Evolutionary conservation across 2,888 invertebrate species (phyloP).

Genomic region (Liposcelis brunnea): DNA sequence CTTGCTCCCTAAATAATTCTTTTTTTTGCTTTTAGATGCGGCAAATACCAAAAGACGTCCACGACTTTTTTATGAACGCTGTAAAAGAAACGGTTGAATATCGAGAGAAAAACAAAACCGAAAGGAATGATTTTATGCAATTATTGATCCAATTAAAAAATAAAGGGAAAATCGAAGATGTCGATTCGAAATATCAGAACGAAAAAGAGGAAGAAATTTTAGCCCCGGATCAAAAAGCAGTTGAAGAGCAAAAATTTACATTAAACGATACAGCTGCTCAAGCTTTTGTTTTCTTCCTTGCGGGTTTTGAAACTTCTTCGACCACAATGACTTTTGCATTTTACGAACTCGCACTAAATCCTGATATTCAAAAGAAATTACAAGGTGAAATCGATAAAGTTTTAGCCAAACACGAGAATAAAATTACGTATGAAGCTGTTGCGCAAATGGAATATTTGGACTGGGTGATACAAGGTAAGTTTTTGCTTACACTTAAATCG

Average conservation of each 20-base stretch:
- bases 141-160: conserved; percentile 34
- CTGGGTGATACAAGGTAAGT: conserved; percentile 26
- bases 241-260: too few relatives aligned
- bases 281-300: conserved; percentile 29
- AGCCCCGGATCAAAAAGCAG: too few relatives aligned
- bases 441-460: conserved; percentile 31
- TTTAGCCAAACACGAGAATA: conserved; percentile 21
- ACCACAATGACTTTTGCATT: conserved; percentile 29
- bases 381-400: conserved; percentile 25
- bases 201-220: too few relatives aligned
- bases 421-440: conserved; percentile 26
- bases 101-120: conserved; percentile 27
- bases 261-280: conserved; percentile 23
- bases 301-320: conserved; percentile 34
- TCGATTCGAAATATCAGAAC: too few relatives aligned
- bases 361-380: conserved; percentile 26
- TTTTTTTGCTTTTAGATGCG: too few relatives aligned
- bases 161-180: conserved; percentile 1
- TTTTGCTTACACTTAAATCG: too few relatives aligned
- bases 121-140: conserved; percentile 36
- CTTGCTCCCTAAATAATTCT: too few relatives aligned
- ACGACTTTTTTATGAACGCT: conserved; percentile 23
- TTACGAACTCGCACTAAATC: conserved; percentile 28
- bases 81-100: conserved; percentile 26
- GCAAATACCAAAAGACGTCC: conserved; percentile 12